Percentiles rank a stretch among this genome's conserved stretches.
These are phyloP conservation scores for Pyxicephalus adspersus DNA, from an alignment of 2,113 vertebrate species.

Conservation along the genomic window DNA sequence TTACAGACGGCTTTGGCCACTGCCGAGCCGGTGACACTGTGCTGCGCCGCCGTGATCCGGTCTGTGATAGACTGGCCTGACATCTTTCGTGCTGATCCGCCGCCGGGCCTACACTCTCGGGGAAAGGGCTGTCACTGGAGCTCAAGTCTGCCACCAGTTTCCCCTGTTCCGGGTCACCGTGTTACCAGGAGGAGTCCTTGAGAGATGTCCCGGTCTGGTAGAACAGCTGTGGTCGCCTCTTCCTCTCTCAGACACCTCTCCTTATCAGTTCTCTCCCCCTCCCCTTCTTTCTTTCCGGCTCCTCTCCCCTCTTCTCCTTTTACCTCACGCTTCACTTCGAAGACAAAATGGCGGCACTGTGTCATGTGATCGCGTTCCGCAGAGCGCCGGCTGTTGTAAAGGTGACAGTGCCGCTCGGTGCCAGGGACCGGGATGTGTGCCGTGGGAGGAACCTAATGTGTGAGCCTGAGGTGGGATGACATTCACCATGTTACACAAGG, in stretches of 20 bases:
- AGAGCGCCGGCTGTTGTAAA: slow-evolving; percentile 50
- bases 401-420: slow-evolving; percentile 15
- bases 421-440: background rate
- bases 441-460: background rate
- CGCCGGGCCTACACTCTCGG: slow-evolving; percentile 4
- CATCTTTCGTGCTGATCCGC: slow-evolving; percentile 59
- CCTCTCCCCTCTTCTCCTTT: slow-evolving; percentile 44
- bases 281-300: background rate
- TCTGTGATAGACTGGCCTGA: slow-evolving; percentile 89
- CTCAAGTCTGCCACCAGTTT: background rate
- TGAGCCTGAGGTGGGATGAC: background rate
- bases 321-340: slow-evolving; percentile 59
- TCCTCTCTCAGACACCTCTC: background rate
- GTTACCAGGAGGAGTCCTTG: background rate
- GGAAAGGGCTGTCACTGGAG: background rate
- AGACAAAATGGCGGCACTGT: slow-evolving; percentile 66
- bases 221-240: background rate
- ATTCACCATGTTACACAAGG: too few species aligned
- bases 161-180: slow-evolving; percentile 2
- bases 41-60: slow-evolving; percentile 85
- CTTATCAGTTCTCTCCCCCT: background rate
- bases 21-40: slow-evolving; percentile 86
- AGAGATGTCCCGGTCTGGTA: background rate
- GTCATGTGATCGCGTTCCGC: slow-evolving; percentile 41
- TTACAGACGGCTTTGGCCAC: slow-evolving; percentile 88